Evolutionary conservation across 2,888 invertebrate genomes (phyloP).

Genomic region (Alentia gelatinosa): DNA sequence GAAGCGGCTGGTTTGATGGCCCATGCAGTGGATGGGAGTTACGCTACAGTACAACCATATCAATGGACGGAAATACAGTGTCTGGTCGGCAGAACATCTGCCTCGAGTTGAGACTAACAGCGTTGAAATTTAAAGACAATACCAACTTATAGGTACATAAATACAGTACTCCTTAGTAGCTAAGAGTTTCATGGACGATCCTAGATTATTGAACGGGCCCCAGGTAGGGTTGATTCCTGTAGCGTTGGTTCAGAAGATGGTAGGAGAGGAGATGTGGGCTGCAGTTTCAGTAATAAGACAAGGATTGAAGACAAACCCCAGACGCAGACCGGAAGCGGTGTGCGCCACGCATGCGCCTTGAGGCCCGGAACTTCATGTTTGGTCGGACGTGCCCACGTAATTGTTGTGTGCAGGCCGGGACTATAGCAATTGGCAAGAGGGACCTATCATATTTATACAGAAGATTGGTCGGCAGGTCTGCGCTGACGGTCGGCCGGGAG

Average conservation of each 20-base stretch:
- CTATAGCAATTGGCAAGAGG: not conserved
- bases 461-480: not conserved
- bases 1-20: too few species aligned
- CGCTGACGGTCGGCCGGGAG: not conserved
- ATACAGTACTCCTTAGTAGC: too few species aligned
- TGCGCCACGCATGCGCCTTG: not conserved
- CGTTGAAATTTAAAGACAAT: too few species aligned
- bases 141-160: too few species aligned
- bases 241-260: not conserved
- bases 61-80: too few species aligned
- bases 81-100: too few species aligned
- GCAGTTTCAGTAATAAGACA: not conserved
- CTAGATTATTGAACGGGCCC: too few species aligned
- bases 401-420: not conserved
- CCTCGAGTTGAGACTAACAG: too few species aligned
- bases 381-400: not conserved
- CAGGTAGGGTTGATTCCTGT: not conserved
- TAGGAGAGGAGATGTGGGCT: not conserved
- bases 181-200: too few species aligned
- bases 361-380: not conserved
- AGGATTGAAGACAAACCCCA: not conserved
- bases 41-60: too few species aligned
- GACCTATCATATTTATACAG: constrained; percentile 26
- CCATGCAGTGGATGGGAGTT: too few species aligned
- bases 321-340: not conserved